Conservation (phyloP, 2,797 vertebrate species). For the Sebastes alutus region DNA sequence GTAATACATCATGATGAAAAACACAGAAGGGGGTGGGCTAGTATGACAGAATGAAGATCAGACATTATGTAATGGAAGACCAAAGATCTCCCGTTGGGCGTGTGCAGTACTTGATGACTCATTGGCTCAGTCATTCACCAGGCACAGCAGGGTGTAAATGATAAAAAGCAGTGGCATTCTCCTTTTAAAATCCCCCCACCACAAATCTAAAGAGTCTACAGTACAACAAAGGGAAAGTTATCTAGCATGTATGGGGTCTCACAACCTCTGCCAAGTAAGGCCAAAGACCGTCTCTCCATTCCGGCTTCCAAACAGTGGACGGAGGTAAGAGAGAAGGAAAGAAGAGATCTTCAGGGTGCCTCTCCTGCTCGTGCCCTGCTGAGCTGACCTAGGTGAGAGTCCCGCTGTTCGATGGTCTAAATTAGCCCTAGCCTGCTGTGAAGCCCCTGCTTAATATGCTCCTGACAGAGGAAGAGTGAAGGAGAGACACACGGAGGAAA, state of each 20-base stretch:
- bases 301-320: slow-evolving; percentile 4
- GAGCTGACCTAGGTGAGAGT: slow-evolving; percentile 38
- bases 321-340: slow-evolving; percentile 9
- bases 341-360: slow-evolving; percentile 31
- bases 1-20: background rate
- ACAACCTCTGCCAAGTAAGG: slow-evolving; percentile 24
- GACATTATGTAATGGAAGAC: slow-evolving; percentile 7
- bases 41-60: slow-evolving; percentile 3
- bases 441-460: slow-evolving; percentile 64
- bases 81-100: background rate
- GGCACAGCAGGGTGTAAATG: background rate
- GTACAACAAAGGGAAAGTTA: slow-evolving; percentile 26
- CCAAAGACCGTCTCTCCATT: background rate
- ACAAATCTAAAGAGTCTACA: background rate
- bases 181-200: background rate
- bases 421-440: slow-evolving; percentile 62
- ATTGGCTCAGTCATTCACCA: slow-evolving; percentile 20
- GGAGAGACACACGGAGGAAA: slow-evolving; percentile 17
- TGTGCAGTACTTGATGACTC: slow-evolving; percentile 7
- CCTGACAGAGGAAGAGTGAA: slow-evolving; percentile 38
- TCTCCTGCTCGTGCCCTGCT: slow-evolving; percentile 38
- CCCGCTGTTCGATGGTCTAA: slow-evolving; percentile 51
- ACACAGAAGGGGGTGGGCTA: background rate
- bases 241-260: slow-evolving; percentile 5
- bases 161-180: slow-evolving; percentile 2